A percentile compares a stretch with the other conserved stretches of the same genome.
phyloP scores from a whole-genome alignment of 2,888 invertebrate genomes.

The Prenolepis imparis region DNA sequence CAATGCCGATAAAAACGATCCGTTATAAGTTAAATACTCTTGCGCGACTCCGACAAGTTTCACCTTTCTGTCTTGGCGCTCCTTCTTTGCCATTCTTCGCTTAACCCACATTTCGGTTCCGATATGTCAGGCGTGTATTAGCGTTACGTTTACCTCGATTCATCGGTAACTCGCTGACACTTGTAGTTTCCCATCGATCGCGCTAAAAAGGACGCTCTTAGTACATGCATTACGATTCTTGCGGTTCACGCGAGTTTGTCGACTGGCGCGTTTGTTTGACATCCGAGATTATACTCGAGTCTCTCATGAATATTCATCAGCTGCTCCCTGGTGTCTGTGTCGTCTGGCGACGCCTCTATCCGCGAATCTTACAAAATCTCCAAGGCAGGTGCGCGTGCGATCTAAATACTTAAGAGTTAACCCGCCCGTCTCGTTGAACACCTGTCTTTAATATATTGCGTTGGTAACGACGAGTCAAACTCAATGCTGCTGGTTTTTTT shows the following conservation, averaged over 20 bases:
- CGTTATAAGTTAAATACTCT: conserved; percentile 11
- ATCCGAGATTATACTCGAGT: conserved; percentile 17
- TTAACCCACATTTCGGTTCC: conserved; percentile 14
- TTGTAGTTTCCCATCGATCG: not conserved
- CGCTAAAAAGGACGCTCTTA: not conserved
- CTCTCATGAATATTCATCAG: conserved; percentile 43
- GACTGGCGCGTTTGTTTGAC: not conserved
- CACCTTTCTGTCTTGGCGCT: not conserved
- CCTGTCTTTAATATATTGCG: conserved; percentile 66
- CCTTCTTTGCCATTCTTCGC: not conserved
- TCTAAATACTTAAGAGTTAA: conserved; percentile 52
- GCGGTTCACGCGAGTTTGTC: conserved; percentile 6
- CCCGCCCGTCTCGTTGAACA: conserved; percentile 59
- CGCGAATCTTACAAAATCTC: conserved; percentile 64
- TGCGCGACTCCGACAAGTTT: conserved; percentile 11
- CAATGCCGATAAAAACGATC: conserved; percentile 23
- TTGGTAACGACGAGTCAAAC: not conserved
- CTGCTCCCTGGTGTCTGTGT: not conserved
- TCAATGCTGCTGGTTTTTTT: not conserved
- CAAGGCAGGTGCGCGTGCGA: conserved; percentile 63
- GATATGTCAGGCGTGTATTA: not conserved
- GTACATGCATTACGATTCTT: not conserved
- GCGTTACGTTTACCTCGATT: conserved; percentile 11
- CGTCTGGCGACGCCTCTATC: conserved; percentile 39
- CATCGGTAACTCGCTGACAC: not conserved